A percentile compares a stretch with the other conserved stretches of the same genome.
Conservation (phyloP, 2,888 invertebrate genomes). For the Caenorhabditis japonica region DNA sequence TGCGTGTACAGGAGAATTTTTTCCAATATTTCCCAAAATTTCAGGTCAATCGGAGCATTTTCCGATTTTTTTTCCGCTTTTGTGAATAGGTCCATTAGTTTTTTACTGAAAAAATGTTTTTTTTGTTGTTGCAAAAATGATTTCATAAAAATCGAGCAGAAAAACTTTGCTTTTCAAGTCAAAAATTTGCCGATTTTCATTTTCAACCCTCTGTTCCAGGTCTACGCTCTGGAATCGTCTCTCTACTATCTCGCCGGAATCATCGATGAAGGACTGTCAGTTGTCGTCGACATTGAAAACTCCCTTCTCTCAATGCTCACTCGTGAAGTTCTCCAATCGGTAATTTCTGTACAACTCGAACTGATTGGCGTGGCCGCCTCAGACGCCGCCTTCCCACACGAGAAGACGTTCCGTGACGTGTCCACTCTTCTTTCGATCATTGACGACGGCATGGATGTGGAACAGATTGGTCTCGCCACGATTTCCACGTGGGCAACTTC, state of each 20-base stretch:
- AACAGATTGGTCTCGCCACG: conserved; percentile 63
- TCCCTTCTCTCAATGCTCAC: conserved; percentile 64
- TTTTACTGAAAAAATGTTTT: too few relatives aligned
- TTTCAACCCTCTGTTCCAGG: too few relatives aligned
- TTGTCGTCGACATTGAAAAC: conserved; percentile 73
- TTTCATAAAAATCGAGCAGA: too few relatives aligned
- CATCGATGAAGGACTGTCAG: conserved; percentile 71
- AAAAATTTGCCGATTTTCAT: too few relatives aligned
- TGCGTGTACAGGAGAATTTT: too few relatives aligned
- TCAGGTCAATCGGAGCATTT: too few relatives aligned
- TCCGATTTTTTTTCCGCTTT: too few relatives aligned
- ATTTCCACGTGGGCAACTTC: conserved; percentile 64
- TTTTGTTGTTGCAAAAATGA: too few relatives aligned
- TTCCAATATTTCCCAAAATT: too few relatives aligned
- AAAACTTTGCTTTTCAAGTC: too few relatives aligned
- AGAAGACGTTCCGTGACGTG: conserved; percentile 69
- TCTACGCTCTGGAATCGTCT: conserved; percentile 73
- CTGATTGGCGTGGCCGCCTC: conserved; percentile 65
- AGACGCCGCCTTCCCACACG: conserved; percentile 62
- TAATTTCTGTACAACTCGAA: conserved; percentile 58
- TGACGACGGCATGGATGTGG: conserved; percentile 59
- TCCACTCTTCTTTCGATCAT: conserved; percentile 68
- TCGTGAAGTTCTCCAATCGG: conserved; percentile 45
- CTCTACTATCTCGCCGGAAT: conserved; percentile 75
- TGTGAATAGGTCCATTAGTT: too few relatives aligned